Evolutionary conservation across 2,113 vertebrate genomes (phyloP).

Genomic region (Myrmophylax atrothorax): DNA sequence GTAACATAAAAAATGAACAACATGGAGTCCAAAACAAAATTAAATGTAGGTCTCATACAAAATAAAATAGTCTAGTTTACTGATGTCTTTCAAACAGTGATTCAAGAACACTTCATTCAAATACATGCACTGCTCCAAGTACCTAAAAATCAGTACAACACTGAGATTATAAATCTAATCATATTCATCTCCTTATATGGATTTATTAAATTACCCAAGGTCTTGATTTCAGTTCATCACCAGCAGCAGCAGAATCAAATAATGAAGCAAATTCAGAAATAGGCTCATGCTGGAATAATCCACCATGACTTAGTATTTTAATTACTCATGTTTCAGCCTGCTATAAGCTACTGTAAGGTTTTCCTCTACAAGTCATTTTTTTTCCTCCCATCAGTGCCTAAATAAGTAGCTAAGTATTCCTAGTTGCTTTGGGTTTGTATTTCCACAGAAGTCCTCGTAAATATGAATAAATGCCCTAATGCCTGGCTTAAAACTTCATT

Average conservation of each 20-base stretch:
- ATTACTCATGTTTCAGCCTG: background rate
- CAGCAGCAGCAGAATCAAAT: constrained; percentile 21
- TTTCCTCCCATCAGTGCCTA: background rate
- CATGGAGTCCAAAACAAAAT: background rate
- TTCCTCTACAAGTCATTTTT: background rate
- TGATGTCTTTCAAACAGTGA: background rate
- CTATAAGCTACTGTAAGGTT: background rate
- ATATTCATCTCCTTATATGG: background rate
- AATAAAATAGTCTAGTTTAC: background rate
- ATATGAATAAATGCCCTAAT: background rate
- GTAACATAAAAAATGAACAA: background rate
- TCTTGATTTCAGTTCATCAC: constrained; percentile 28
- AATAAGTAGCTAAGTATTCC: background rate
- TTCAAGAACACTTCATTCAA: background rate
- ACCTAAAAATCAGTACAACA: constrained; percentile 13
- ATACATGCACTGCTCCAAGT: background rate
- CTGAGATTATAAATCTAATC: background rate
- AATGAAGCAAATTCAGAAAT: constrained; percentile 29
- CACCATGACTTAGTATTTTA: background rate
- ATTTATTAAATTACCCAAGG: constrained; percentile 44
- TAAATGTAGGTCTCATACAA: background rate
- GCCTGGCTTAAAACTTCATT: constrained; percentile 11
- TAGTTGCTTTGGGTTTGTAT: background rate
- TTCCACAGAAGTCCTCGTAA: background rate
- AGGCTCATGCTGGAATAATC: constrained; percentile 7